Conservation (phyloP, 2,113 vertebrate species). For the Brevimyrus niger region DNA sequence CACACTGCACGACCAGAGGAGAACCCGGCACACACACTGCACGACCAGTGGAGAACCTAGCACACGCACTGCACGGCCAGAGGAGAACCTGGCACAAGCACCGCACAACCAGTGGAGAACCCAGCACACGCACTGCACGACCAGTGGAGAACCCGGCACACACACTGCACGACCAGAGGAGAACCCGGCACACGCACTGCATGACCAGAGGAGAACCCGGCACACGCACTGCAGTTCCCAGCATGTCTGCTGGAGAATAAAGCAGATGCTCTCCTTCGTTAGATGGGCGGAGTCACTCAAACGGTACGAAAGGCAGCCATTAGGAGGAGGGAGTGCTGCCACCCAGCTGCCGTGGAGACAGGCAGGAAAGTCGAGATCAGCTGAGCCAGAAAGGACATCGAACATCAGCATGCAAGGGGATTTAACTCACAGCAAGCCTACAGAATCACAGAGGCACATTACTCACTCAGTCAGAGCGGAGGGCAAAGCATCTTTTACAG, state of each 20-base stretch:
- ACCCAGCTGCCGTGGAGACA: not conserved
- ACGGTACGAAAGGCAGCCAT: not conserved
- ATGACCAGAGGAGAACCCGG: no score
- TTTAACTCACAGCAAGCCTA: not conserved
- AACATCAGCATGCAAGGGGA: not conserved
- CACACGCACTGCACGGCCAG: no score
- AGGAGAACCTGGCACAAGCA: not conserved
- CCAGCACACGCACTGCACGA: no score
- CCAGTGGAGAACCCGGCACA: no score
- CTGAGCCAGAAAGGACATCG: not conserved
- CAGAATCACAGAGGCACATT: not conserved
- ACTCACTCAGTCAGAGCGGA: no score
- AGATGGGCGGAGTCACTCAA: not conserved
- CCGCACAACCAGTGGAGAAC: no score
- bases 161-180: no score
- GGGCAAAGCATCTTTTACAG: no score
- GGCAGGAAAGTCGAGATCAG: not conserved
- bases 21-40: no score
- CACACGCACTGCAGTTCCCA: not conserved
- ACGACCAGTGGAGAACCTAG: no score
- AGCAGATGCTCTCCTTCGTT: not conserved
- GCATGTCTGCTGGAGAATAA: not conserved
- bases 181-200: not conserved
- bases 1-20: no score
- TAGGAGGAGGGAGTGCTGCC: not conserved